Evolutionary conservation across 2,888 invertebrate species (phyloP), one percentile per base, ranked within the genome.

Genomic region (Clepsis dumicolana): DNA sequence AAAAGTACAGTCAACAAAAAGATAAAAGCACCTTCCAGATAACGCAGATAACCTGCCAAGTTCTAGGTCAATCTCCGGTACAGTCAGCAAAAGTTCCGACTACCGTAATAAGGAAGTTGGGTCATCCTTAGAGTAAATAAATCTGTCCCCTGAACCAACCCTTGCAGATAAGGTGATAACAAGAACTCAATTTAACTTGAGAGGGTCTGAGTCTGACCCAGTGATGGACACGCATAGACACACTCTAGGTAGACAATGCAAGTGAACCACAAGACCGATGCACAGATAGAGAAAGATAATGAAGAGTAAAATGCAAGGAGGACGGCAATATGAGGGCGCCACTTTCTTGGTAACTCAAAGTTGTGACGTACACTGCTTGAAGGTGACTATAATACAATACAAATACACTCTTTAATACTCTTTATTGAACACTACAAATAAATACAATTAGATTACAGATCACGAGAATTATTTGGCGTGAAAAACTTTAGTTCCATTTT

Each of bases 101-200:
- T 50, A 44, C 62, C 48, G 38, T 63, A 67, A 52, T 63, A 67
- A 32, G 65, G 52, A 62, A 67, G 16, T 67, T 27, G 50, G 48
- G 18, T 32, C 25, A 53, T 48, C 48, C 48, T 48, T 21, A 18
- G 38, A 63, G 67, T 57, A 62, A 67, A 67, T 67, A 67, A 67
- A 63, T 67, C 62, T 57, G 67, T 66, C 61, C 66, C 59, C 61
- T 35, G 62, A 62, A 63, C 67, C 48, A 63, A 67, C 67, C 67
- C 67, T 67, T 67, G 60, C 38, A 64, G 68, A 68, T 68, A 68
- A 68, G 68, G 63, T 68, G 68, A 68, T 68, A 68, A 64, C 63
- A 64, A n/a, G 57, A 57, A 64, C 68, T 68, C 64, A 68, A 68
- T 68, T 59, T 68, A 68, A 68, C 63, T 68, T 64, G 53, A 68